Evolutionary conservation across 2,113 vertebrate species (phyloP), one percentile per base, ranked within the genome.

Genomic region (Neotragus pygmaeus): DNA sequence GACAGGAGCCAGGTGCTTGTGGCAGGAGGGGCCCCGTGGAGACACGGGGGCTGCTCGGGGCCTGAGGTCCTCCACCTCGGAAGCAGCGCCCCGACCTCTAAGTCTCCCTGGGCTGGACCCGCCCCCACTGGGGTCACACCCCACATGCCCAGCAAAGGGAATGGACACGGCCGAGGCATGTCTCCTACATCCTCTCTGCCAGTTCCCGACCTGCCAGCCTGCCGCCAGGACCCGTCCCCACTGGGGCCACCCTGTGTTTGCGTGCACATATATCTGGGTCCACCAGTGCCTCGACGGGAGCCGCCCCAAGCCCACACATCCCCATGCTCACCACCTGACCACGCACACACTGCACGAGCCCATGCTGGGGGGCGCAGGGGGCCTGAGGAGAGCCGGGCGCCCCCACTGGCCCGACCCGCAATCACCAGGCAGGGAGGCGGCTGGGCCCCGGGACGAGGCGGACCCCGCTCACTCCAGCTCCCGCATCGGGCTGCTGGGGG

Each of bases 331-430:
- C 62, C 30, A 7, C 6, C 62, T 4, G 62, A n/a, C 62, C 62
- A n/a, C 0, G 0, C 6, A 13, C 7, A 1, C 62, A 3, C 62
- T 8, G 30, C 30, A 8, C 3, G 7, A 64, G 30, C 62, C 62
- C 1, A 3, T 33, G 30, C 60, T 3, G n/a, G 6, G 5, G 30
- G 30, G 30, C 7, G 3, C 62, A 64, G 30, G 30, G 60, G 30
- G 7, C 62, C 30, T n/a, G 15, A n/a, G 62, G 62, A n/a, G 30
- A 17, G 30, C 62, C 17, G 30, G 7, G 62, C 60, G 28, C 6
- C 27, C 58, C 58, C 27, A 28, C n/a, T 2, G 0, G 30, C 30
- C 62, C 7, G 1, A 9, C 30, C 3, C 0, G 62, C 62, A 64
- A 30, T n/a, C 30, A n/a, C 30, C 62, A 33, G 0, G 30, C 62